Evolutionary conservation across 2,888 invertebrate genomes (phyloP), one percentile per base, ranked within the genome.

Genomic region (Tenthredo distinguenda): DNA sequence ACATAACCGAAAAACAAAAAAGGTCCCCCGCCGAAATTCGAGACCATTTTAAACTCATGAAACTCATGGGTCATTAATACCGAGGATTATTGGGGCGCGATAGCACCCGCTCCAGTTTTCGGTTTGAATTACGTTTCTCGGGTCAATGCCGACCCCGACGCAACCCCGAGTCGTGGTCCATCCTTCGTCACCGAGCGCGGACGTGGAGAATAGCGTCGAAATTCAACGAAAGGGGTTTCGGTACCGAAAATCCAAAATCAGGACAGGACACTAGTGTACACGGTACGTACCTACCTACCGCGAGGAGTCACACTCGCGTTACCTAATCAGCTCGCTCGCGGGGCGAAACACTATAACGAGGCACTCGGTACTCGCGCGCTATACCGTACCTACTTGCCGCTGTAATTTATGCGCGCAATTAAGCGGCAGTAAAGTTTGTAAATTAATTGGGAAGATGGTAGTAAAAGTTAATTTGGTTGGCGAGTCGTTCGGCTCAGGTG

Each of bases 401-500:
- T 87, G 89, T 92, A 92, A 92, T 91, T 92, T 91, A 92, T 91
- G 90, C 90, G 88, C 88, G 91, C 90, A 92, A 92, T 92, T 92
- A 92, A 89, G 90, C 88, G 88, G 89, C 87, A 89, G 87, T 86
- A 86, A 88, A 90, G 89, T 88, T 88, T 91, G 91, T 90, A 92
- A 92, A 92, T 92, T 92, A 92, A 92, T 92, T 92, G 91, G 90
- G 90, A 91, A 91, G 91, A 90, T 89, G 91, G 90, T 90, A 91
- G 92, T 92, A 92, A 92, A 92, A 92, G 91, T 92, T 92, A 92
- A 92, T 92, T 92, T 92, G 90, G 90, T 92, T 84, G 89, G 87
- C 88, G 84, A 91, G 91, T 90, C 92, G 90, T 92, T 92, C 90
- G 88, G 90, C 89, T 90, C 92, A 92, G 91, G 90, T 92, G 92